Evolutionary conservation across 2,113 vertebrate genomes (phyloP).

Genomic region (Phaethon lepturus): DNA sequence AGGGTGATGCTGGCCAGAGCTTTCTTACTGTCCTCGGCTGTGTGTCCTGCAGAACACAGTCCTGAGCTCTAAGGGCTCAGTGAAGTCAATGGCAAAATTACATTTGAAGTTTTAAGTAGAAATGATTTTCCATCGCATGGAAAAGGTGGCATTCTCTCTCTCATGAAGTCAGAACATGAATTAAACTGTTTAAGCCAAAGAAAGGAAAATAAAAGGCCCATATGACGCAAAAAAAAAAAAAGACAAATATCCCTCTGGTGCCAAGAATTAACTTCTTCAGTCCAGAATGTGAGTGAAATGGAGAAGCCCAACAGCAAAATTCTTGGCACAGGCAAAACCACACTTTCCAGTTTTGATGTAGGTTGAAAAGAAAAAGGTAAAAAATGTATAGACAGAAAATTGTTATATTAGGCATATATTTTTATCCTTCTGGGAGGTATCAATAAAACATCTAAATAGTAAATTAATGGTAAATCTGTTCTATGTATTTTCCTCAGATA

Average conservation of each 20-base stretch:
- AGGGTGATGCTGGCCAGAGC: neutral
- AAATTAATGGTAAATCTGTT: neutral
- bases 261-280: neutral
- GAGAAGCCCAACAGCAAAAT: neutral
- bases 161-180: neutral
- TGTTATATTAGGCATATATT: neutral
- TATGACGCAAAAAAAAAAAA: neutral
- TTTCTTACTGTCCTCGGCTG: neutral
- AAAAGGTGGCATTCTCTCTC: neutral
- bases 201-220: neutral
- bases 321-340: neutral
- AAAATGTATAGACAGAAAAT: neutral
- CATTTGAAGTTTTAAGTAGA: neutral
- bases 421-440: neutral
- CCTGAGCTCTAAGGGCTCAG: neutral
- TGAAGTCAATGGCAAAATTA: neutral
- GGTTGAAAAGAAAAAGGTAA: neutral
- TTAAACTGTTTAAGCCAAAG: neutral
- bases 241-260: neutral
- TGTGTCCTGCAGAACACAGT: neutral
- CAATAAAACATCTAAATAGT: neutral
- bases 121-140: neutral
- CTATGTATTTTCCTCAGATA: neutral
- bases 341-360: neutral
- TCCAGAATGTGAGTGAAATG: neutral